Evolutionary conservation across 1,140 invertebrate genomes (phyloP).

Genomic region (Dinoponera quadriceps): DNA sequence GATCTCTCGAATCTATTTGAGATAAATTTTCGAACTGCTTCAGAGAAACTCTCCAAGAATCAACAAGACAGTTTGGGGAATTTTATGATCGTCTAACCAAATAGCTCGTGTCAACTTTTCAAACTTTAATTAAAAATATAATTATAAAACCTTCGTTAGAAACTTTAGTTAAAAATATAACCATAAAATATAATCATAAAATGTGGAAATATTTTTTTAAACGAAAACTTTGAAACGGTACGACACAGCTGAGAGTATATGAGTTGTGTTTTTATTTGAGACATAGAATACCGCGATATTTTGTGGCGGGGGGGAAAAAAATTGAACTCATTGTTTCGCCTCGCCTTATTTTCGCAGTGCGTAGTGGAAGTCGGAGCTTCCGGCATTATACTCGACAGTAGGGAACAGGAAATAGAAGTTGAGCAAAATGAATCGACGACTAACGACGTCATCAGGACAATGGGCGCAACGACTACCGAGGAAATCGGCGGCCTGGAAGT

Average conservation of each 20-base stretch:
- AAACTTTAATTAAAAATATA: too few relatives aligned
- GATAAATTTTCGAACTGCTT: background rate
- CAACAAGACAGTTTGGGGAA: background rate
- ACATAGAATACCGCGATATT: background rate
- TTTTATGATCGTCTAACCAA: background rate
- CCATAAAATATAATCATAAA: too few relatives aligned
- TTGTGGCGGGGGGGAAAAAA: too few relatives aligned
- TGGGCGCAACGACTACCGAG: slow-evolving; percentile 75
- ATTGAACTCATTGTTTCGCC: background rate
- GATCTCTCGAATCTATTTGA: slow-evolving; percentile 38
- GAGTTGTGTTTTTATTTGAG: too few relatives aligned
- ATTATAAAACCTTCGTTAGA: too few relatives aligned
- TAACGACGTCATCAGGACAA: slow-evolving; percentile 80
- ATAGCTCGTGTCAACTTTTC: too few relatives aligned
- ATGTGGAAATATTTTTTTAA: too few relatives aligned
- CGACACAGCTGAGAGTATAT: too few relatives aligned
- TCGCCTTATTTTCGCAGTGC: slow-evolving; percentile 75
- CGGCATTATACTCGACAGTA: slow-evolving; percentile 79
- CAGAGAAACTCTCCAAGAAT: background rate
- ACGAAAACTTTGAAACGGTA: too few relatives aligned
- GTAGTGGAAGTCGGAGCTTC: slow-evolving; percentile 82
- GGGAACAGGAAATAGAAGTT: slow-evolving; percentile 80
- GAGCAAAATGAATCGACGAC: slow-evolving; percentile 77
- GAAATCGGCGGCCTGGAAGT: slow-evolving; percentile 93
- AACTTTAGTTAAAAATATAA: too few relatives aligned